Conservation (phyloP, 2,888 invertebrate genomes). For the Resseliella maxima region DNA sequence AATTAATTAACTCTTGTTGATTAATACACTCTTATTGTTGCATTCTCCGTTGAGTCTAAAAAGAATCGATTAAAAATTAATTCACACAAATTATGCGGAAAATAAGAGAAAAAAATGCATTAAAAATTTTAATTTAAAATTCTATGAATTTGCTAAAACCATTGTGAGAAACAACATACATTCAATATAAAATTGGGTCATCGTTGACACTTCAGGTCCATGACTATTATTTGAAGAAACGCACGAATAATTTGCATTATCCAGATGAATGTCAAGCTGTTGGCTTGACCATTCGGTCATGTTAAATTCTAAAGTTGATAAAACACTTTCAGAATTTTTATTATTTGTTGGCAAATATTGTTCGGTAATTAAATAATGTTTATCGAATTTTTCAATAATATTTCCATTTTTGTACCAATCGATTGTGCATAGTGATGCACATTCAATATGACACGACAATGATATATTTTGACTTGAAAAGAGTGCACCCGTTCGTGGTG, state of each 20-base stretch:
- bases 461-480: conserved; percentile 82
- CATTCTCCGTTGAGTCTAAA: too few relatives aligned
- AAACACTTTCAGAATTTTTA: conserved; percentile 89
- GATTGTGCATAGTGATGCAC: conserved; percentile 86
- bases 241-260: conserved; percentile 87
- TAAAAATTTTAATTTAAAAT: too few relatives aligned
- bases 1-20: too few relatives aligned
- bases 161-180: conserved; percentile 72
- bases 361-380: conserved; percentile 77
- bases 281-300: conserved; percentile 85
- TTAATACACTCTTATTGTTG: too few relatives aligned
- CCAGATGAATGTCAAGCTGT: conserved; percentile 79
- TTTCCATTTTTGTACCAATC: conserved; percentile 85
- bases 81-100: too few relatives aligned
- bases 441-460: conserved; percentile 88
- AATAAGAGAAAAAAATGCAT: too few relatives aligned
- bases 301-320: conserved; percentile 90
- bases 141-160: neutral
- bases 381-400: conserved; percentile 74
- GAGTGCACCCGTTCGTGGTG: conserved; percentile 82
- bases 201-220: conserved; percentile 84
- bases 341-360: conserved; percentile 78
- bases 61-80: too few relatives aligned
- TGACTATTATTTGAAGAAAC: conserved; percentile 81
- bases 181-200: conserved; percentile 87